These are phyloP conservation scores for Podarcis siculus DNA, from an alignment of 2,797 vertebrate genomes.

Conservation along the genomic window DNA sequence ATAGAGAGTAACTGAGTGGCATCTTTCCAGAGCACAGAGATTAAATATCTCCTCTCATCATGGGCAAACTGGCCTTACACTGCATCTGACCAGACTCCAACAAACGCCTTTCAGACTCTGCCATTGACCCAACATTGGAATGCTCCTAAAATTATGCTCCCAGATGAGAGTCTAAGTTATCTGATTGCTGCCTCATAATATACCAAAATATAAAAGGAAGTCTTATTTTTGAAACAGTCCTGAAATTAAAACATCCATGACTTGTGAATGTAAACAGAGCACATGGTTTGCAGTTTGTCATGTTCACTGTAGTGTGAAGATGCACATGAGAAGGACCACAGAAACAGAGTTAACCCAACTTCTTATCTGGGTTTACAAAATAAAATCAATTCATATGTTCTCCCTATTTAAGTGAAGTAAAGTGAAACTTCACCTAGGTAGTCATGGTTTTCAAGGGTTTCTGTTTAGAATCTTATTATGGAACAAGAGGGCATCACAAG, in stretches of 20 bases:
- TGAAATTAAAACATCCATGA: background rate
- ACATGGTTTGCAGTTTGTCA: background rate
- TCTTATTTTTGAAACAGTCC: background rate
- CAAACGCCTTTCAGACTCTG: background rate
- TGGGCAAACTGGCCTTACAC: background rate
- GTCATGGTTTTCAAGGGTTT: background rate
- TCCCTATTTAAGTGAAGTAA: background rate
- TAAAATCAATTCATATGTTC: background rate
- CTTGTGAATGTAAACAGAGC: background rate
- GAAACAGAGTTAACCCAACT: background rate
- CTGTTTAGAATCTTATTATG: background rate
- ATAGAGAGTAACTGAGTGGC: slow-evolving; percentile 3
- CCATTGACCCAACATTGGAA: background rate
- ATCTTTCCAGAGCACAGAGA: slow-evolving; percentile 13
- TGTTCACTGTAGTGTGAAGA: background rate
- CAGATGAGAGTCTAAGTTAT: background rate
- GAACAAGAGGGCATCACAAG: background rate
- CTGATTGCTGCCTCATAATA: background rate
- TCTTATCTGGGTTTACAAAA: background rate
- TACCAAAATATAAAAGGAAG: background rate
- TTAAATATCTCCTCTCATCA: background rate
- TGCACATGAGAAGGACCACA: background rate
- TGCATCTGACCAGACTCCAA: background rate
- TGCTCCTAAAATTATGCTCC: background rate
- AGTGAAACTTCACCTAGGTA: background rate